phyloP scores from a whole-genome alignment of 2,888 invertebrate species.

The Spialia ferax region DNA sequence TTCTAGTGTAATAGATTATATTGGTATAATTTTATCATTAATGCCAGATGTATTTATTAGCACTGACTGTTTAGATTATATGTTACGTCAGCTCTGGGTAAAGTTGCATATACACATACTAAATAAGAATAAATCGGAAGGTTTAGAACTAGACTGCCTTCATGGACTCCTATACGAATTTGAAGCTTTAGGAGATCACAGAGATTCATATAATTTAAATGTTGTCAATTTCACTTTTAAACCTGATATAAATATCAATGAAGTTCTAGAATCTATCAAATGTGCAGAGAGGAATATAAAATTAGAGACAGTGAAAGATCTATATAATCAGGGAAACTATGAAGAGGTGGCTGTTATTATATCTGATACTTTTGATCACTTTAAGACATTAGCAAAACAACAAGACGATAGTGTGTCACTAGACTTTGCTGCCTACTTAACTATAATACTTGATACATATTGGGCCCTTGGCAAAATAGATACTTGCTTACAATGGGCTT shows the following conservation, averaged over 20 bases:
- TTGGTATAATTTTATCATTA: conserved; percentile 67
- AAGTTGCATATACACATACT: conserved; percentile 75
- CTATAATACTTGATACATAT: conserved; percentile 89
- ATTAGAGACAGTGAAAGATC: conserved; percentile 88
- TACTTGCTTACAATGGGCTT: conserved; percentile 92
- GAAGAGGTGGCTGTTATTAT: conserved; percentile 89
- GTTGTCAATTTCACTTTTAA: conserved; percentile 74
- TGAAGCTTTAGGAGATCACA: conserved; percentile 74
- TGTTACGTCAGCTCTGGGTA: conserved; percentile 74
- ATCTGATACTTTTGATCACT: conserved; percentile 89
- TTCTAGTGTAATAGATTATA: conserved; percentile 67
- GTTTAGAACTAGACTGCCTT: conserved; percentile 73
- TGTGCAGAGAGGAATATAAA: conserved; percentile 82
- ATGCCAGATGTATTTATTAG: conserved; percentile 72
- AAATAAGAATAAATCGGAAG: conserved; percentile 76
- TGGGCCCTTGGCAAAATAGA: conserved; percentile 87
- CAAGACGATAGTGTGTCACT: conserved; percentile 79
- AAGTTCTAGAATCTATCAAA: conserved; percentile 68
- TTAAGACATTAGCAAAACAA: conserved; percentile 71
- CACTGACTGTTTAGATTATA: conserved; percentile 67
- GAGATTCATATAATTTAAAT: conserved; percentile 63
- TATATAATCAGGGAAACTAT: conserved; percentile 89
- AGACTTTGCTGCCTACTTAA: conserved; percentile 86
- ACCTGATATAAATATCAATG: conserved; percentile 67
- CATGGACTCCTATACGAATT: conserved; percentile 78